Evolutionary conservation across 2,888 invertebrate species (phyloP).

Genomic region (Athetis lepigone): DNA sequence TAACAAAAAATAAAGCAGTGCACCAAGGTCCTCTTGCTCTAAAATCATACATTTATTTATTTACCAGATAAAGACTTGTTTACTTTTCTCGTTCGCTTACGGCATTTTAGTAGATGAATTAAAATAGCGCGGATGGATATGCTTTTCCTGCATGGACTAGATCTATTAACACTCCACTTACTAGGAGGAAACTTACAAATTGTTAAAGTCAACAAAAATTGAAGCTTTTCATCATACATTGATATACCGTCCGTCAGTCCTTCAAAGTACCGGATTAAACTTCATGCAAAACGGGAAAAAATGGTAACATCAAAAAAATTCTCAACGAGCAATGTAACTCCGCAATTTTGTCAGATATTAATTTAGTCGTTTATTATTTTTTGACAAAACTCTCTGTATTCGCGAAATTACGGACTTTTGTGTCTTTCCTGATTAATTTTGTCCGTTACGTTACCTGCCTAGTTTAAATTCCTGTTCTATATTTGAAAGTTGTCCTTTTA

Average conservation of each 20-base stretch:
- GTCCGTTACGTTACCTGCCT: slow-evolving; percentile 19
- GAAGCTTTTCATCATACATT: slow-evolving; percentile 30
- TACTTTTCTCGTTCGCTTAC: too few relatives aligned
- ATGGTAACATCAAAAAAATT: slow-evolving; percentile 27
- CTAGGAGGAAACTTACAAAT: too few relatives aligned
- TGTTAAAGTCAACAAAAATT: slow-evolving; percentile 12
- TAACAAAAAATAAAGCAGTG: too few relatives aligned
- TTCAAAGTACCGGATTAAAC: slow-evolving; percentile 41
- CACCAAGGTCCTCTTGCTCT: too few relatives aligned
- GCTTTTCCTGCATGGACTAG: too few relatives aligned
- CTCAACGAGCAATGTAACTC: slow-evolving; percentile 19
- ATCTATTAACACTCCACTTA: too few relatives aligned
- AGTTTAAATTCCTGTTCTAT: slow-evolving; percentile 51
- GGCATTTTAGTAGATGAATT: too few relatives aligned
- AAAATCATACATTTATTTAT: too few relatives aligned
- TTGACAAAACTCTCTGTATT: slow-evolving; percentile 46
- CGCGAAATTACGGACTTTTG: slow-evolving; percentile 52
- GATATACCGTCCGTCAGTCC: slow-evolving; percentile 38
- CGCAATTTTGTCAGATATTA: slow-evolving; percentile 50
- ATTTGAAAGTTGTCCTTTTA: slow-evolving; percentile 33
- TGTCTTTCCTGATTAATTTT: slow-evolving; percentile 53
- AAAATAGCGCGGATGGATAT: too few relatives aligned
- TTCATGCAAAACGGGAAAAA: slow-evolving; percentile 28
- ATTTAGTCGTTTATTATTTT: slow-evolving; percentile 56
- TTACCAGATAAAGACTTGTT: too few relatives aligned